Base-by-base conservation (phyloP, 2,888 invertebrate species). In the Cylindroiulus punctatus region DNA sequence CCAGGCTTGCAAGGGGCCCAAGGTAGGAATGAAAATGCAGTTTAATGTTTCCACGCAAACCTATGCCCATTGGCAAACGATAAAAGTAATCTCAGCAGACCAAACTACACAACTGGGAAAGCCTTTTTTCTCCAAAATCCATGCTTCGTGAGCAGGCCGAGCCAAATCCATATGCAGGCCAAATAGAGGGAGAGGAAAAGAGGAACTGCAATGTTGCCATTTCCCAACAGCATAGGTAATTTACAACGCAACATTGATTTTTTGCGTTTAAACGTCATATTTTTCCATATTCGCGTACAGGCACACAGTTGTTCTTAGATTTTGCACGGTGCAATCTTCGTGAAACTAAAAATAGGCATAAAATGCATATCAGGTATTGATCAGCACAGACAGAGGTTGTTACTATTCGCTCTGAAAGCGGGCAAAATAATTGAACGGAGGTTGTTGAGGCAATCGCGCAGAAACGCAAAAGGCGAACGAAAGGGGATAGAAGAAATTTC, bases 341-440 rank as follows among this genome's bases (percentile, higher is more conserved):
- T 52, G 3, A 19, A 52, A 19, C 52, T 52, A 52, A 52, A 52
- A 52, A 52, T 52, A 52, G 52, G 52, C 52, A 52, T 19, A 52
- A 17, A 52, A 19, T 3, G 52, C 12, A 52, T 52, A 52, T 44
- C 44, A 52, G 17, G 0, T 52, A n/a, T 52, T 52, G 52, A 52
- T 52, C 52, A 52, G n/a, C n/a, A 12, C 52, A 52, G 52, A n/a
- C 19, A 52, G 52, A n/a, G 52, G 52, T 19, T 19, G 17, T 52
- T 52, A 44, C n/a, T 19, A n/a, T 19, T 52, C 52, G 52, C 19
- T 52, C n/a, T 19, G 12, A 10, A 12, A 17, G 52, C 52, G n/a
- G n/a, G 52, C 52, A n/a, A 52, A 52, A 52, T 52, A 52, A 52
- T 52, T 52, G 52, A 52, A 52, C 52, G n/a, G 52, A 52, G 52